A percentile compares a stretch with the other conserved stretches of the same genome.
Conservation (phyloP, 2,888 invertebrate genomes). For the Dryocosmus kuriphilus region DNA sequence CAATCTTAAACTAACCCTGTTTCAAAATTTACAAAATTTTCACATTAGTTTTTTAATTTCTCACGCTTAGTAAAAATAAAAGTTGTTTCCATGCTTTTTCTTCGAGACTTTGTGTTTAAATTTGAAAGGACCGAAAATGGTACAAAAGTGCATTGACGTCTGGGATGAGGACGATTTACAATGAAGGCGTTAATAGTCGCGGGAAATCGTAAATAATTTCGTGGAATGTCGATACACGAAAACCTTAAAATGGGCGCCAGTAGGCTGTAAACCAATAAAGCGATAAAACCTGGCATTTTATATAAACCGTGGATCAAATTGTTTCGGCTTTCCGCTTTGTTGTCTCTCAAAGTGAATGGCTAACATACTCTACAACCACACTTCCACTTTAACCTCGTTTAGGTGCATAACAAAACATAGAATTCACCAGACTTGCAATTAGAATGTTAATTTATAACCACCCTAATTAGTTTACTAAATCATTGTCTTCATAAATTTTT, state of each 20-base stretch:
- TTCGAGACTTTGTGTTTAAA: background rate
- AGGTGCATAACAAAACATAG: background rate
- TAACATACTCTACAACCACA: constrained; percentile 27
- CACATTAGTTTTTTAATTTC: background rate
- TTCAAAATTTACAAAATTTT: background rate
- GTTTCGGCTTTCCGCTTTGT: constrained; percentile 38
- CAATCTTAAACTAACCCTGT: background rate
- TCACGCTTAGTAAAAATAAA: background rate
- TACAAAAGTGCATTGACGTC: constrained; percentile 9
- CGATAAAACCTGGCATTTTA: constrained; percentile 57
- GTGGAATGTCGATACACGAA: constrained; percentile 31
- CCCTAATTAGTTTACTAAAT: background rate
- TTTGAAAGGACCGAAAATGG: background rate
- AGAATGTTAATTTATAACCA: background rate
- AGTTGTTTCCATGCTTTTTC: background rate
- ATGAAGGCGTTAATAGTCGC: constrained; percentile 7
- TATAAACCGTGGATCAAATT: constrained; percentile 41
- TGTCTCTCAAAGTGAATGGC: background rate
- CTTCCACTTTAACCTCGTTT: constrained; percentile 27
- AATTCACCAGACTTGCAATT: background rate
- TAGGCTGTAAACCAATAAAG: constrained; percentile 57
- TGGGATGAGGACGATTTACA: constrained; percentile 15
- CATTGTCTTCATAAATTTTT: no score
- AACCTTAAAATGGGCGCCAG: constrained; percentile 30
- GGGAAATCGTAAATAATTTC: constrained; percentile 36